phyloP scores from a whole-genome alignment of 2,888 invertebrate genomes.

The Drosophila percnosoma region DNA sequence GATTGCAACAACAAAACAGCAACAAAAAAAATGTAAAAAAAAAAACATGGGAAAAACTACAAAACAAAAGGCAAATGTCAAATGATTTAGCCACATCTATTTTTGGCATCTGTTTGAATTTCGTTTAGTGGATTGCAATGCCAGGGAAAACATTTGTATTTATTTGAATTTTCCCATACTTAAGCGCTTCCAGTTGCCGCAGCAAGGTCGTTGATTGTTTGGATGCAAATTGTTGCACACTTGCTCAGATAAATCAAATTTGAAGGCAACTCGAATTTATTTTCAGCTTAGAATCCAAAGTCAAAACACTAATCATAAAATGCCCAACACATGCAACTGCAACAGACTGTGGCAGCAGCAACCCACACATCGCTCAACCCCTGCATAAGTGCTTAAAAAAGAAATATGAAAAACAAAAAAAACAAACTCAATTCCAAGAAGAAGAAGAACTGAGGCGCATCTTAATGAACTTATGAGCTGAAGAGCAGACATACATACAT shows the following conservation, averaged over 20 bases:
- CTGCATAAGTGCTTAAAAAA: constrained; percentile 9
- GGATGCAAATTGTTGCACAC: constrained; percentile 64
- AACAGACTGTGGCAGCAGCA: constrained; percentile 15
- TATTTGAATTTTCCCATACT: constrained; percentile 27
- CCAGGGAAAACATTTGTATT: constrained; percentile 26
- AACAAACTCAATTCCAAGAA: constrained; percentile 31
- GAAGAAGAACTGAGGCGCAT: constrained; percentile 13
- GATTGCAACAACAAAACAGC: constrained; percentile 38
- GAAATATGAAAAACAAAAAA: neutral
- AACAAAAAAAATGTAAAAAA: neutral
- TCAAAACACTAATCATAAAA: constrained; percentile 48
- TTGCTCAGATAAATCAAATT: constrained; percentile 69
- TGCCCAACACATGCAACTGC: constrained; percentile 42
- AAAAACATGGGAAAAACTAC: neutral
- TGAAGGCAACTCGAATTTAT: constrained; percentile 20
- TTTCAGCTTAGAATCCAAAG: constrained; percentile 34
- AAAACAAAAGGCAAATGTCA: constrained; percentile 12
- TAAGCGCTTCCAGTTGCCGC: constrained; percentile 26
- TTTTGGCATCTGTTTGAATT: constrained; percentile 13
- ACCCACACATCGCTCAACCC: constrained; percentile 16
- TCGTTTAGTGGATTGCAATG: constrained; percentile 7
- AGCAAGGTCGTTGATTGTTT: constrained; percentile 55
- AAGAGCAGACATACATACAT: constrained; percentile 18
- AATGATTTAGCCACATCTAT: constrained; percentile 7
- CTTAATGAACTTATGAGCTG: constrained; percentile 65